Conservation (phyloP, 2,113 vertebrate species). For the Alethe castanea region DNA sequence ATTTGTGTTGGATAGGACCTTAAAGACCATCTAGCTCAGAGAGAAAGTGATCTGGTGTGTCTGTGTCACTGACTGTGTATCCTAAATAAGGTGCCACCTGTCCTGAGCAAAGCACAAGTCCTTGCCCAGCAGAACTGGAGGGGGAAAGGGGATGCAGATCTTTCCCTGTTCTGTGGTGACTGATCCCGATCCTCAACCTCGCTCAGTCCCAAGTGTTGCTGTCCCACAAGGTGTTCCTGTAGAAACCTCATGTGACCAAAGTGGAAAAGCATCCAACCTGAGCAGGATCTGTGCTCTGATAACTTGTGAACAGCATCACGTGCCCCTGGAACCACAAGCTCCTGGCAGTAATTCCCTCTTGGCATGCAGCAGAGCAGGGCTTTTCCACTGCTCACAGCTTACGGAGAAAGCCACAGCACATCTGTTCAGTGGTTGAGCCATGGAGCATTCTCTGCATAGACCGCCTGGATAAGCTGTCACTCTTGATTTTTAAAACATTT, state of each 20-base stretch:
- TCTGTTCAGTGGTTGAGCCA: constrained; percentile 12
- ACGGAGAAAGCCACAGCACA: constrained; percentile 29
- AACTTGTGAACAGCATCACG: constrained; percentile 3
- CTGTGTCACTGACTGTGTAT: background rate
- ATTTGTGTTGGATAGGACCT: background rate
- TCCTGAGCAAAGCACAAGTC: background rate
- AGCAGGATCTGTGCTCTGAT: background rate
- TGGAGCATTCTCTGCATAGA: constrained; percentile 40
- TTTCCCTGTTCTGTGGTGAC: background rate
- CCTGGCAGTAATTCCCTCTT: constrained; percentile 42
- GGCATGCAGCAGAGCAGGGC: constrained; percentile 35
- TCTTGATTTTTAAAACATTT: constrained; percentile 55
- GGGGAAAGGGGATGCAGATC: background rate
- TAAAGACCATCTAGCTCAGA: background rate
- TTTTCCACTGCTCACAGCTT: constrained; percentile 14
- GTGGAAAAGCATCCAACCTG: background rate
- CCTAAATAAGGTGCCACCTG: background rate
- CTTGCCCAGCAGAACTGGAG: background rate
- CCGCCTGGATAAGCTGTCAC: constrained; percentile 32
- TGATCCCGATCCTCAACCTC: background rate
- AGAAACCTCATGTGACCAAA: background rate
- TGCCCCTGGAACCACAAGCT: constrained; percentile 8
- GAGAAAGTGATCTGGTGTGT: background rate
- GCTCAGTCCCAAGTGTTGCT: background rate
- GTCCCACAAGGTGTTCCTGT: background rate